These are phyloP conservation scores for Resseliella maxima DNA, from an alignment of 2,888 invertebrate genomes.

Conservation along the genomic window DNA sequence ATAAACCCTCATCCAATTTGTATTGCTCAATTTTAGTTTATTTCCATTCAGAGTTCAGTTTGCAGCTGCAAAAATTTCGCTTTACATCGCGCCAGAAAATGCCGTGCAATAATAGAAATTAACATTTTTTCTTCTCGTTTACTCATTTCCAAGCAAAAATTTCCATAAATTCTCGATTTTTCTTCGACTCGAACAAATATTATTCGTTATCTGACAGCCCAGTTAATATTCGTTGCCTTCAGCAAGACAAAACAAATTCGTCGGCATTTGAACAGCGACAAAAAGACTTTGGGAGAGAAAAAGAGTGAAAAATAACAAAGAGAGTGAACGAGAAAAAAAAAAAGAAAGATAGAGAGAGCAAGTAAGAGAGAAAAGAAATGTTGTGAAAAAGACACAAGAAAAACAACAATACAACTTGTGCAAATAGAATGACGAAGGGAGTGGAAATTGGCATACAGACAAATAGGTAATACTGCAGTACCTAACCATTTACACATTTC, in stretches of 20 bases:
- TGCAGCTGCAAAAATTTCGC: not conserved
- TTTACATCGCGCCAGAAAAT: not conserved
- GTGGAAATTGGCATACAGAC: conserved; percentile 48
- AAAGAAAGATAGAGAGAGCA: not conserved
- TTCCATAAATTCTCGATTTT: conserved; percentile 58
- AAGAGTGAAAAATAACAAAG: too few species aligned
- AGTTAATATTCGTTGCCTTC: conserved; percentile 35
- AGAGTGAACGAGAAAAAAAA: not conserved
- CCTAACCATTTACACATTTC: not conserved
- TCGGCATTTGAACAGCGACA: not conserved
- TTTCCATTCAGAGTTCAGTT: too few species aligned
- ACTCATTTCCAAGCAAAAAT: conserved; percentile 12
- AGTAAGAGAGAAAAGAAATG: not conserved
- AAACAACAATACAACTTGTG: not conserved
- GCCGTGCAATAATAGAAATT: conserved; percentile 40
- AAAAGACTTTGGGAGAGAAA: too few species aligned
- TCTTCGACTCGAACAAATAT: conserved; percentile 57
- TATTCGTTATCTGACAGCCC: conserved; percentile 58
- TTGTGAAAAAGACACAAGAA: not conserved
- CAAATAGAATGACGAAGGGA: not conserved
- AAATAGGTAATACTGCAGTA: conserved; percentile 12
- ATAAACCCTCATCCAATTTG: too few species aligned
- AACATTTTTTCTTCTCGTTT: conserved; percentile 43
- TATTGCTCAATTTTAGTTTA: too few species aligned
- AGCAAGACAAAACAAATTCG: conserved; percentile 12